Base-by-base conservation (phyloP, 2,888 invertebrate species). In the Argynnis bischoffii region DNA sequence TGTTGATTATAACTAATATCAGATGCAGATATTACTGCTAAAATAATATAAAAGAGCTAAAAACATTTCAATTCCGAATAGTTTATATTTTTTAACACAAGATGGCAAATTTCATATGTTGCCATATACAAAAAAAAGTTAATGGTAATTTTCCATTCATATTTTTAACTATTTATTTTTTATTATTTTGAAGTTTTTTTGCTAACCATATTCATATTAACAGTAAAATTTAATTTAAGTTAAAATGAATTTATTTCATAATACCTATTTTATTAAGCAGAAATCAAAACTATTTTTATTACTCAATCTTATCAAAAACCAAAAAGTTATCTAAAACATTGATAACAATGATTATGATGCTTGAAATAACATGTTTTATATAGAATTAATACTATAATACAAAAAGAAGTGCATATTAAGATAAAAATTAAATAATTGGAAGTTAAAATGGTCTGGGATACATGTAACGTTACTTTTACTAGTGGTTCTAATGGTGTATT, bases 381-480 rank as follows among this genome's bases (percentile, higher is more conserved):
- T 47, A 47, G 11, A 47, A 47, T 26, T 21, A 59, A 21, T 47
- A n/a, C 4, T 26, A 48, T 57, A 35, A 48, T 47, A 47, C n/a
- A 13, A 6, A 47, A 59, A 57, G 18, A 47, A 48, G n/a, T 11
- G 13, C 11, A n/a, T 11, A 47, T 48, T 26, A 16, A 31, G 26
- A n/a, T n/a, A 57, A 57, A n/a, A 26, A 16, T 5, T 48, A 48
- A 31, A n/a, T 47, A 11, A 16, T 26, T 59, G 13, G 11, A 46
- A 53, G 59, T 67, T 65, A 79, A 53, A 71, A 90, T 90, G 91
- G 72, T 82, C 71, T 87, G 86, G 84, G 79, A 82, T 41, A 81
- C 75, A 69, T 88, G 85, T 76, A 76, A 81, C 15, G 78, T 92
- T 64, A 79, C 76, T 31, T 74, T 92, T 47, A 87, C 91, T 70